A percentile compares a stretch with the other conserved stretches of the same genome.
phyloP scores from a whole-genome alignment of 2,797 vertebrate genomes.

The Nyctibius grandis region DNA sequence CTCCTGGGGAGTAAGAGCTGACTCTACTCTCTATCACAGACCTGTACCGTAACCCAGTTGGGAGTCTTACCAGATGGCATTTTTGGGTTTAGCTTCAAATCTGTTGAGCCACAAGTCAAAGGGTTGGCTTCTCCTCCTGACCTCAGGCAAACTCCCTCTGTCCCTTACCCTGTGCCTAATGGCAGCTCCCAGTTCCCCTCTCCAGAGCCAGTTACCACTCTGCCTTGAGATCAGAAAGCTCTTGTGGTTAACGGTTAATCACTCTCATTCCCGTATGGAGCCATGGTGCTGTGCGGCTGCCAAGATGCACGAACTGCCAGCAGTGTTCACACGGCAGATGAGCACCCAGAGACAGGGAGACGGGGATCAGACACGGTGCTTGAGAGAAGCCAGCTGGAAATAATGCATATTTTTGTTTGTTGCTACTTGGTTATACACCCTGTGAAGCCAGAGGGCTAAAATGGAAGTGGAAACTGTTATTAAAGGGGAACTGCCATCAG shows the following conservation, averaged over 20 bases:
- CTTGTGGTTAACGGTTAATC: conserved; percentile 14
- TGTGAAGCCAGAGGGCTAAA: neutral
- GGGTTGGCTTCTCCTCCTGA: neutral
- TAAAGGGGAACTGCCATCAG: neutral
- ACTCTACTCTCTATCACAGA: neutral
- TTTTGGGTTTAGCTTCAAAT: neutral
- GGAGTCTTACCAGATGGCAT: neutral
- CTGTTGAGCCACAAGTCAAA: neutral
- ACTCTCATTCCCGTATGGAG: neutral
- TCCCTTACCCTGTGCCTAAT: neutral
- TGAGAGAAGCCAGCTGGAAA: neutral
- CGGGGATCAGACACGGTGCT: neutral
- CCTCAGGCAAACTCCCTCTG: neutral
- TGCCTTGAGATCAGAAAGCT: neutral
- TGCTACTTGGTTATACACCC: neutral
- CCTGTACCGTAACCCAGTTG: neutral
- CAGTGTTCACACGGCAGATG: neutral
- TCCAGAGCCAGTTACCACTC: neutral
- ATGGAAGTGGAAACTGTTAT: conserved; percentile 5
- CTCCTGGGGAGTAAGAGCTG: neutral
- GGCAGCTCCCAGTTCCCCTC: fast-evolving
- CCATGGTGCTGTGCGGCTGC: neutral
- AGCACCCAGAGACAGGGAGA: neutral
- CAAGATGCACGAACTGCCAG: neutral
- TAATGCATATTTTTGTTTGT: neutral